phyloP scores from a whole-genome alignment of 2,797 vertebrate genomes.

The Acipenser oxyrinchus region DNA sequence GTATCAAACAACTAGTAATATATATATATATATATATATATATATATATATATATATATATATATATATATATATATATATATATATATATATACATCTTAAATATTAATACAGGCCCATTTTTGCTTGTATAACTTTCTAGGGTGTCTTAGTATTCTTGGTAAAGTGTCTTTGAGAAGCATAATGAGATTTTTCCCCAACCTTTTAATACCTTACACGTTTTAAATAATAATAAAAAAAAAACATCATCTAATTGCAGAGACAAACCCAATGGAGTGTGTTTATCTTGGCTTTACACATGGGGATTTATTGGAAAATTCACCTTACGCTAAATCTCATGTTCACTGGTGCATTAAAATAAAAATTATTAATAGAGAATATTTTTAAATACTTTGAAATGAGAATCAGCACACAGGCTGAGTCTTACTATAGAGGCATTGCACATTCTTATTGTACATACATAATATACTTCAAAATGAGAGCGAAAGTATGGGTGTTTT shows the following conservation, averaged over 20 bases:
- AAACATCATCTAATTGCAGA: constrained; percentile 75
- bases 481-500: not conserved
- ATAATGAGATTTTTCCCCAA: constrained; percentile 43
- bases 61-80: not conserved
- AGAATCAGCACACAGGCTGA: constrained; percentile 25
- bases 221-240: constrained; percentile 52
- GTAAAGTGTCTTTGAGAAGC: constrained; percentile 52
- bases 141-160: constrained; percentile 35
- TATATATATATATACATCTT: constrained; percentile 25
- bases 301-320: constrained; percentile 41
- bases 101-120: constrained; percentile 21
- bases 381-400: constrained; percentile 37
- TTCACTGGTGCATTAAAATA: constrained; percentile 30
- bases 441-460: constrained; percentile 10
- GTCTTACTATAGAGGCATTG: constrained; percentile 21
- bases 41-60: too few relatives aligned
- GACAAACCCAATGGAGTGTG: constrained; percentile 74
- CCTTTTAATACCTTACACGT: constrained; percentile 60
- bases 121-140: constrained; percentile 20
- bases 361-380: constrained; percentile 44
- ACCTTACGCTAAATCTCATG: constrained; percentile 39
- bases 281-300: constrained; percentile 75
- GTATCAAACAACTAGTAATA: too few relatives aligned
- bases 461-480: constrained; percentile 17
- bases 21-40: too few relatives aligned